Base-by-base conservation (phyloP, 2,888 invertebrate species). In the Prosopocoilus inquinatus region DNA sequence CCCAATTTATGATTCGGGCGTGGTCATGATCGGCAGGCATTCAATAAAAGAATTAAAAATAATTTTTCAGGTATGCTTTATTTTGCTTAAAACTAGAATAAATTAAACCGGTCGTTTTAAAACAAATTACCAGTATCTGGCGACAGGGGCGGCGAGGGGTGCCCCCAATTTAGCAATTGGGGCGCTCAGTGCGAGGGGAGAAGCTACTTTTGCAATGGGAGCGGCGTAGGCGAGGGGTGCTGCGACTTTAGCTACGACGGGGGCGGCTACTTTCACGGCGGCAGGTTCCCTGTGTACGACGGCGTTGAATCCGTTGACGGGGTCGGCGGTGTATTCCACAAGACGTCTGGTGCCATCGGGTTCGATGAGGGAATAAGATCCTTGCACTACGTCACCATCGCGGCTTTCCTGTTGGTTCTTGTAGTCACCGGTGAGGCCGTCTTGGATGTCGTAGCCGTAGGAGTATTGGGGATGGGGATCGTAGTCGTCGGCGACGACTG, bases 281-380 rank as follows among this genome's bases (percentile, higher is more conserved):
- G 78, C 63, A 1, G 85, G 84, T 62, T 83, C 84, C 65, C 81
- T 82, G 74, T 82, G 84, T 1, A 86, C 85, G 43, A 84, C 81
- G 7, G 84, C 85, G 73, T 84, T 84, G 76, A 85, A 85, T 1
- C 84, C 84, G 63, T 84, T 82, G 50, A 80, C 77, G 28, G 84
- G 82, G 68, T 84, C 84, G 13, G 84, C 84, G 34, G 79, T 78
- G 70, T 82, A 82, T 64, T 81, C 80, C 8, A 82, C 82, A 63
- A 78, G 73, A 58, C 82, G 76, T 59, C 77, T 75, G 50, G 78
- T 79, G 64, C 82, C 82, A 64, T 82, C 82, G 59, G 82, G 76
- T 68, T 82, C 82, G 47, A 78, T 74, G 3, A 82, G 68, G 16
- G 80, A 80, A 69, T 82, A 82, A 60, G 78, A 75, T 51, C 82